Evolutionary conservation across 2,888 invertebrate species (phyloP).

Genomic region (Galerucella pusilla): DNA sequence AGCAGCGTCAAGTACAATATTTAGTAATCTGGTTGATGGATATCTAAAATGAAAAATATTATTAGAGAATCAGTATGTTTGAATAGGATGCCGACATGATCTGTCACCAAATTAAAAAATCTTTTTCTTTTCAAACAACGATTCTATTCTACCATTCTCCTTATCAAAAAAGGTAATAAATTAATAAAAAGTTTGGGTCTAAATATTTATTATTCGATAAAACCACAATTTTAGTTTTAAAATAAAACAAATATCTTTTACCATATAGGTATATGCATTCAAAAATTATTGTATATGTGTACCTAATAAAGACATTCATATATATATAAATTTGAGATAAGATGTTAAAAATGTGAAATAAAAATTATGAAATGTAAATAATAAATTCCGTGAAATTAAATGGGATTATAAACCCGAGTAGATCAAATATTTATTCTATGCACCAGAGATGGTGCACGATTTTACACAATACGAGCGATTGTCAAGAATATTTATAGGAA

Average conservation of each 20-base stretch:
- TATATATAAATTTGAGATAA: conserved; percentile 33
- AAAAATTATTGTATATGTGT: conserved; percentile 24
- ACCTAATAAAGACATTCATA: conserved; percentile 2
- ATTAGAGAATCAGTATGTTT: too few species aligned
- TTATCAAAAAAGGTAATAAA: conserved; percentile 50
- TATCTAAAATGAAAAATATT: too few species aligned
- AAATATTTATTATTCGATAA: conserved; percentile 54
- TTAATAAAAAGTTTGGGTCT: conserved; percentile 50
- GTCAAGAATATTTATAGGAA: neutral
- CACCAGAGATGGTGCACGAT: conserved; percentile 8
- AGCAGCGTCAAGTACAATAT: too few species aligned
- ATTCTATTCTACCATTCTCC: conserved; percentile 12
- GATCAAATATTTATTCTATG: conserved; percentile 34
- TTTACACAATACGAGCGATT: neutral
- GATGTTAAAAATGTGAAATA: conserved; percentile 34
- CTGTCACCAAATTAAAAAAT: too few species aligned
- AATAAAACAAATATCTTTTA: conserved; percentile 44
- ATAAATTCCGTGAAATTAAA: conserved; percentile 34
- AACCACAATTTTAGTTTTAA: conserved; percentile 38
- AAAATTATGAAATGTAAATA: conserved; percentile 47
- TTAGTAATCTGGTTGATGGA: too few species aligned
- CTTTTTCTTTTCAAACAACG: neutral
- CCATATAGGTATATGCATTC: conserved; percentile 23
- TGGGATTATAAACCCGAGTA: conserved; percentile 20
- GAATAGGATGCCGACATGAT: too few species aligned